Evolutionary conservation across 2,113 vertebrate species (phyloP).

Genomic region (Nesoenas mayeri): DNA sequence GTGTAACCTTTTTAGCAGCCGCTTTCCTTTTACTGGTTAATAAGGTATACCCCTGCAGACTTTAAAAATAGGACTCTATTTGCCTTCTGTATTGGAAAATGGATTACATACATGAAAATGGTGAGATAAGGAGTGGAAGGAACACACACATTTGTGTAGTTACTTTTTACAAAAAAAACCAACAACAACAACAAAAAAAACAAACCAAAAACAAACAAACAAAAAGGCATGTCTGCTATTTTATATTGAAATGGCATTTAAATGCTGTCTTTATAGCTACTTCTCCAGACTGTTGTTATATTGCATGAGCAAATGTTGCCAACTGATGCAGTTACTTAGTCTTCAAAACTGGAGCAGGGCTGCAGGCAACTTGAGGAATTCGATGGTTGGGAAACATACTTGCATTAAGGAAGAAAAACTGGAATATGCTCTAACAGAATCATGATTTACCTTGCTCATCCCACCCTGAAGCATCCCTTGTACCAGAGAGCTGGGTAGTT

Average conservation of each 20-base stretch:
- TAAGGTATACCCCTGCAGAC: background rate
- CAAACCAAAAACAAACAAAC: no score
- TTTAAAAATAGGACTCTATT: background rate
- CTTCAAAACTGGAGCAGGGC: background rate
- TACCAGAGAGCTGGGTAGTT: background rate
- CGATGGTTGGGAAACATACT: background rate
- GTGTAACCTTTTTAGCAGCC: background rate
- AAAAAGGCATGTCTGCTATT: background rate
- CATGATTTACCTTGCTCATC: background rate
- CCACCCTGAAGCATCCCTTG: background rate
- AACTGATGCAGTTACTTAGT: background rate
- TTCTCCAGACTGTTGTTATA: background rate
- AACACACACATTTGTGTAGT: background rate
- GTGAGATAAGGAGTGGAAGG: background rate
- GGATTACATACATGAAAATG: background rate
- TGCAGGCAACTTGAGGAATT: background rate
- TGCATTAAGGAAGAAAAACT: background rate
- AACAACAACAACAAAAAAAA: no score
- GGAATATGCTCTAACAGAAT: background rate
- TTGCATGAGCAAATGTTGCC: background rate
- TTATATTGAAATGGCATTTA: background rate
- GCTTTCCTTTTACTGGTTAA: background rate
- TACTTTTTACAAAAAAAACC: background rate
- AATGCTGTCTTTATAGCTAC: background rate
- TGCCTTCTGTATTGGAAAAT: background rate